A percentile compares a stretch with the other conserved stretches of the same genome.
These are phyloP conservation scores for Cacoxenus indagator DNA, from an alignment of 2,888 invertebrate genomes.

Conservation along the genomic window DNA sequence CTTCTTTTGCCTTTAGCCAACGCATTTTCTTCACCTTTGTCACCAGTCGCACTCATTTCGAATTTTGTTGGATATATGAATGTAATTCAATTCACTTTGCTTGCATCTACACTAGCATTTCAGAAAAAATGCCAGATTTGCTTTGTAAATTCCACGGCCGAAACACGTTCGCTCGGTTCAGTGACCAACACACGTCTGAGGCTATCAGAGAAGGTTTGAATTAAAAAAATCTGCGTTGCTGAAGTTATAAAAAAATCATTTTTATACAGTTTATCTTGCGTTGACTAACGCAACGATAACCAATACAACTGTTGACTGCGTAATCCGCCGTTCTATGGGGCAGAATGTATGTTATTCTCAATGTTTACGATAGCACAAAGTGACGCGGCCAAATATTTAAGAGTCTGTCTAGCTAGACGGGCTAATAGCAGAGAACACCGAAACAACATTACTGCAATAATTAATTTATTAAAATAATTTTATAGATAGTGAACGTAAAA, in stretches of 20 bases:
- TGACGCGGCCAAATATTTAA: neutral
- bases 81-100: neutral
- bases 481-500: too few relatives aligned
- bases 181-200: conserved; percentile 6
- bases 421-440: too few relatives aligned
- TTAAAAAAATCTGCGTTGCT: neutral
- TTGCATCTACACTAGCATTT: neutral
- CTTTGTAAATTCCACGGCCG: neutral
- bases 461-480: too few relatives aligned
- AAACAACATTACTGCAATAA: too few relatives aligned
- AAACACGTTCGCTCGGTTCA: conserved; percentile 9
- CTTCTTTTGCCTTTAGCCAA: too few relatives aligned
- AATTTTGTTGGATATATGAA: neutral
- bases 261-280: neutral
- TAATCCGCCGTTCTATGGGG: neutral
- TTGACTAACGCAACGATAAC: neutral
- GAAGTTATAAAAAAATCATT: neutral
- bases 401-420: too few relatives aligned
- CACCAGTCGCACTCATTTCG: neutral
- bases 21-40: neutral
- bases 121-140: neutral
- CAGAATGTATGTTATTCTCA: neutral
- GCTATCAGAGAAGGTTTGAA: neutral
- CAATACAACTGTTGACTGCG: neutral
- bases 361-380: neutral